Base-by-base conservation (phyloP, 2,113 vertebrate genomes). In the Origma solitaria region DNA sequence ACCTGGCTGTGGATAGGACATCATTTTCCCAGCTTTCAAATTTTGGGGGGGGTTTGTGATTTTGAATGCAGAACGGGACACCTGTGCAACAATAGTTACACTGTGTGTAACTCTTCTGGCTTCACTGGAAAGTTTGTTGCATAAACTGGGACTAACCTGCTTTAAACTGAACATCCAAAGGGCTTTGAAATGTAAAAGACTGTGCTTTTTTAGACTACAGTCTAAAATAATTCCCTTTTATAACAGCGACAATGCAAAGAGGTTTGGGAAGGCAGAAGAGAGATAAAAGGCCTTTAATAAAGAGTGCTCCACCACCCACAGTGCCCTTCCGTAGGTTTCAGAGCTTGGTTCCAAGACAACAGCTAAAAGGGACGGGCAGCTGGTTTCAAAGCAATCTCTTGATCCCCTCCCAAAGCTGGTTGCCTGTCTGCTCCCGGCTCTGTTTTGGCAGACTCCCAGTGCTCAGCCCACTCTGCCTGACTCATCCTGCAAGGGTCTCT, bases 151-250 rank as follows among this genome's bases (percentile, higher is more conserved):
- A 77, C 62, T 58, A 92, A 86, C 79, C 54, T 88, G 68, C 90
- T 95, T 88, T 90, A 86, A 83, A 80, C 19, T 50, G 88, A 92
- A 94, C 54, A 90, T 37, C 28, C 62, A 83, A 50, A 77, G 42
- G 54, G 18, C 95, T 94, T 95, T 97, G 96, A 96, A 96, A 90
- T 94, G 88, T 58, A 93, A 90, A 92, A 95, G 30, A 88, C 24
- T 38, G 2, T 72, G 65, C 22, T 69, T 90, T 91, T 93, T 85
- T 13, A 85, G 57, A 82, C 45, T 80, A 56, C 57, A 80, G 62
- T 50, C 86, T 94, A 72, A 95, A 96, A 82, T 53, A 96, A 85
- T 65, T 85, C 61, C 56, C 71, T 87, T 91, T 93, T 50, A 57
- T 93, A 88, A 84, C 27, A 84, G 28, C 1, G 0, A 86, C 86